Evolutionary conservation across 2,888 invertebrate genomes (phyloP), one percentile per base, ranked within the genome.

Genomic region (Pardosa pseudoannulata): DNA sequence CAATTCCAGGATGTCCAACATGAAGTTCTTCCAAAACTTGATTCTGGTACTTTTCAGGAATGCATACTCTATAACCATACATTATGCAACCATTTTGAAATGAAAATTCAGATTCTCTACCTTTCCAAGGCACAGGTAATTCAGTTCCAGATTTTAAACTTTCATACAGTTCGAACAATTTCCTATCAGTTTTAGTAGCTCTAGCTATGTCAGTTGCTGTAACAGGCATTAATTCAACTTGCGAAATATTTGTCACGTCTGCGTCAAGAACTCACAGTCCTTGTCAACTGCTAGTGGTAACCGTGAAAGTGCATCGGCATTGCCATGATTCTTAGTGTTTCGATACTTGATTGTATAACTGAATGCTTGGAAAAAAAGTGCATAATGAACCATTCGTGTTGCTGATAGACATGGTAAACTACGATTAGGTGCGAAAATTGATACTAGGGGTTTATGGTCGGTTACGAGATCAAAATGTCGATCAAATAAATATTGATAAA

Each of bases 351-450:
- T 80, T 73, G 67, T 70, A 72, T 80, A 80, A 65, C 64, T 73
- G 73, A 68, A 80, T 64, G 80, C 71, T 72, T 67, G 50, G 64
- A 80, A 62, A 56, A 87, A 50, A 80, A 88, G 70, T 56, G 91
- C 91, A 89, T 90, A 91, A 62, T 90, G 86, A 88, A 90, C 91
- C 86, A 90, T 89, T 50, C 90, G 88, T 46, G 90, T 90, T 9
- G 91, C 90, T 32, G 90, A 90, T 32, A 90, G 88, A 74, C 88
- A 68, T 89, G 91, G 87, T 89, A 91, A n/a, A 88, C 90, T 32
- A 86, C 85, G 89, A 90, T 90, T 90, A 29, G 90, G 89, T 73
- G 90, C 89, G 68, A 92, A 91, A 41, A 92, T 91, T 6, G 89
- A 79, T 9, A 89, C 78, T 31, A 91, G 88, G 19, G 91, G 90